Evolutionary conservation across 2,888 invertebrate species (phyloP).

Genomic region (Philonicus albiceps): DNA sequence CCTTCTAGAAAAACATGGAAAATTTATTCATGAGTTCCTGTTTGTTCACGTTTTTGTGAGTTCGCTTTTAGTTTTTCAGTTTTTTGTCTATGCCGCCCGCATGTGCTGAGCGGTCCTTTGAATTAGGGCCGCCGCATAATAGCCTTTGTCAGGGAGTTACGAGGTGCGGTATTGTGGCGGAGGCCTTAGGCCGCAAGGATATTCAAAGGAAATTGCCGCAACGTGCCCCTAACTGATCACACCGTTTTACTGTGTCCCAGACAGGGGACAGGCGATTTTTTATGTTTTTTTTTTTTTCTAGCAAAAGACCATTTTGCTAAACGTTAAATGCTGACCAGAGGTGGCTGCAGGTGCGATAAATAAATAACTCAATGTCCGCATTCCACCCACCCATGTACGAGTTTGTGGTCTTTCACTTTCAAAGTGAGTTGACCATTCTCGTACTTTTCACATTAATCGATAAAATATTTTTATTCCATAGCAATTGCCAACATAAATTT

Average conservation of each 20-base stretch:
- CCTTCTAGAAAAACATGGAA: not conserved
- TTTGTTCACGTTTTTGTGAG: conserved; percentile 1
- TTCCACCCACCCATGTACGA: not conserved
- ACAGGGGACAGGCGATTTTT: not conserved
- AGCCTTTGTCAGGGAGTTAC: not conserved
- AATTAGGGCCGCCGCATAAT: not conserved
- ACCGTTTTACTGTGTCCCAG: not conserved
- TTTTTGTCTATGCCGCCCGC: not conserved
- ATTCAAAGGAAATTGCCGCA: not conserved
- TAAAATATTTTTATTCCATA: not conserved
- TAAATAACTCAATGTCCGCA: not conserved
- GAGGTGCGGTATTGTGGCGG: not conserved
- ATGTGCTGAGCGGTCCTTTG: not conserved
- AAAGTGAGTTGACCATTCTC: not conserved
- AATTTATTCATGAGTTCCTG: conserved; percentile 18
- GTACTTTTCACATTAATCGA: not conserved
- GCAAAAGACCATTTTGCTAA: not conserved
- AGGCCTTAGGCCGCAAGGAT: not conserved
- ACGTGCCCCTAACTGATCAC: not conserved
- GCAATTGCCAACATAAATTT: not conserved
- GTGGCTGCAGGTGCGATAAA: not conserved
- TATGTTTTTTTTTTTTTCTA: not conserved
- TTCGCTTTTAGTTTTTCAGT: not conserved
- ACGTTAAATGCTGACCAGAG: not conserved
- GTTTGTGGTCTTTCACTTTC: not conserved